A percentile compares a stretch with the other conserved stretches of the same genome.
These are phyloP conservation scores for human (Homo sapiens) DNA, from an alignment of 2,113 vertebrate genomes.

Conservation along the genomic window DNA sequence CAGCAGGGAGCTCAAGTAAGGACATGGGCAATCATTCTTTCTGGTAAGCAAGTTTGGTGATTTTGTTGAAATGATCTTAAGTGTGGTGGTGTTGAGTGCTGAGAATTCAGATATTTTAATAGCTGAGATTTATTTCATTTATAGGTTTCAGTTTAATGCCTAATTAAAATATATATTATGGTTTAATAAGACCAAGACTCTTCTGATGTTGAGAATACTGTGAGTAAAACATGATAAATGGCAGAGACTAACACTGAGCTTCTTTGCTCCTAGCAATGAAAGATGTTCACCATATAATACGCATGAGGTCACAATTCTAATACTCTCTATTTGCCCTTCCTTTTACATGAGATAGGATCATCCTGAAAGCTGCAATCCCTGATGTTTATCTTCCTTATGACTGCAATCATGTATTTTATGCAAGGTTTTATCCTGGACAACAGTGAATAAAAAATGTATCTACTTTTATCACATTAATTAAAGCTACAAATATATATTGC, in stretches of 20 bases:
- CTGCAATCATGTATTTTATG: neutral
- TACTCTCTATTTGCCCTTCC: neutral
- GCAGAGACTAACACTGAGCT: neutral
- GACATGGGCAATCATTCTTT: neutral
- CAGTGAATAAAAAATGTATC: neutral
- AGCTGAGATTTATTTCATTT: neutral
- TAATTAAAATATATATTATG: neutral
- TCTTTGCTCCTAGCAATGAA: neutral
- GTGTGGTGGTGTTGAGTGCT: neutral
- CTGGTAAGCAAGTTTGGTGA: neutral
- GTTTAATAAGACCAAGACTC: neutral
- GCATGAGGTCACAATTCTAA: neutral
- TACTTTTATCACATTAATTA: conserved; percentile 7
- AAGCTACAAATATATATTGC: neutral
- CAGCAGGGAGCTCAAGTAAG: neutral
- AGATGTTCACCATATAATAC: neutral
- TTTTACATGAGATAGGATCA: neutral
- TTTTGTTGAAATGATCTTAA: neutral
- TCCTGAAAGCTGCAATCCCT: neutral
- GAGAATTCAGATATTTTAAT: conserved; percentile 6
- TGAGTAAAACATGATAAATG: neutral
- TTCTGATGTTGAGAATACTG: neutral
- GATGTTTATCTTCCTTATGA: conserved; percentile 7
- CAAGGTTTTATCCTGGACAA: neutral
- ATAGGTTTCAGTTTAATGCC: neutral